Percentiles rank a stretch among this genome's conserved stretches.
Conservation (phyloP, 1,140 invertebrate genomes). For the Dendrolimus punctatus region DNA sequence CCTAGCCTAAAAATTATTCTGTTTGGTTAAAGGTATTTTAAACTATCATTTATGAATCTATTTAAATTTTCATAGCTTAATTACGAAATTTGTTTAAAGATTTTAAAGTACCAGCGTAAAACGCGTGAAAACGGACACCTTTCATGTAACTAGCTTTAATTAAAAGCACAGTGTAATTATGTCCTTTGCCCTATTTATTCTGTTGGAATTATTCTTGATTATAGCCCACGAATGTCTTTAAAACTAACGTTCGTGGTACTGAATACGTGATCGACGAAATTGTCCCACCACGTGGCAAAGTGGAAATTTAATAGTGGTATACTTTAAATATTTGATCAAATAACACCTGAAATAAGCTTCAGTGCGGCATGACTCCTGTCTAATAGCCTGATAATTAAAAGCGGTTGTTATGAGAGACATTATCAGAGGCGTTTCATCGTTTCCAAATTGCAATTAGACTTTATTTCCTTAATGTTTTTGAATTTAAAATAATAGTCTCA, state of each 20-base stretch:
- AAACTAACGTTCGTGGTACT: constrained; percentile 34
- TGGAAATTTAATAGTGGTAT: constrained; percentile 48
- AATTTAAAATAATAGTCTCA: no score
- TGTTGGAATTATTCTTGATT: constrained; percentile 48
- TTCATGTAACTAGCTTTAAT: constrained; percentile 55
- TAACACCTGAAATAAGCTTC: constrained; percentile 65
- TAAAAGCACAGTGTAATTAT: constrained; percentile 54
- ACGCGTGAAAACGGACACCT: constrained; percentile 63
- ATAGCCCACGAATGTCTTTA: constrained; percentile 43
- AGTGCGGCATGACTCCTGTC: constrained; percentile 22
- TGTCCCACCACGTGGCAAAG: constrained; percentile 32
- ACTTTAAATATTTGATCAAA: constrained; percentile 56
- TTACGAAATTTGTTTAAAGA: constrained; percentile 43
- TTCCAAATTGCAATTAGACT: no score
- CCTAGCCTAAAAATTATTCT: no score
- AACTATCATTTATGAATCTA: background rate
- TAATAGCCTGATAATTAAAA: constrained; percentile 46
- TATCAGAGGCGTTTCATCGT: constrained; percentile 9
- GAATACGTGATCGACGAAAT: constrained; percentile 33
- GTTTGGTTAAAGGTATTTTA: no score
- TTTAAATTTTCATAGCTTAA: constrained; percentile 23
- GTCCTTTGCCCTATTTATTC: constrained; percentile 60
- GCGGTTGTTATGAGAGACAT: constrained; percentile 20
- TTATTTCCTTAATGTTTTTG: no score
- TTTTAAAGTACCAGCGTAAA: constrained; percentile 28